Evolutionary conservation across 2,888 invertebrate species (phyloP).

Genomic region (Norana najaformis): DNA sequence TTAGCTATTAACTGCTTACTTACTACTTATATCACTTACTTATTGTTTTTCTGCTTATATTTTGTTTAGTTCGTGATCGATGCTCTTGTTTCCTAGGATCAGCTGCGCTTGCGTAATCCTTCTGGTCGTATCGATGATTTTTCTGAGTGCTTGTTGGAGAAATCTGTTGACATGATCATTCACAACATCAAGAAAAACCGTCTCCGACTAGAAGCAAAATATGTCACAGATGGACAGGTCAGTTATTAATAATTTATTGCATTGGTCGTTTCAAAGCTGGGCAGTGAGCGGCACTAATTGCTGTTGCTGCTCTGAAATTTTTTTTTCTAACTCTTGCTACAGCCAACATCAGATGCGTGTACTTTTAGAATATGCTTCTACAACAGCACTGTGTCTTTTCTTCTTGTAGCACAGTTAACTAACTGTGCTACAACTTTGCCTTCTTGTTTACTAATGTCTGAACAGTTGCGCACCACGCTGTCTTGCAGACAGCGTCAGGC

Average conservation of each 20-base stretch:
- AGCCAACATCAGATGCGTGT: neutral
- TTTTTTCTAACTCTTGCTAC: neutral
- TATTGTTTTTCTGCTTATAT: neutral
- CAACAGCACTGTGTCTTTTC: neutral
- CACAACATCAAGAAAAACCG: constrained; percentile 17
- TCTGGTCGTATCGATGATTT: neutral
- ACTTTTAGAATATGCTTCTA: neutral
- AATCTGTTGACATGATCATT: constrained; percentile 3
- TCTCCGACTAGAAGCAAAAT: constrained; percentile 49
- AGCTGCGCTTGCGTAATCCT: neutral
- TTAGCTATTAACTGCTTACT: neutral
- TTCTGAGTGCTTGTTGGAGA: neutral
- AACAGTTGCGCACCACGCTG: too few species aligned
- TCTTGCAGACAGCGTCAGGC: too few species aligned
- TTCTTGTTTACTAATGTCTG: too few species aligned
- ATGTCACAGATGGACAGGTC: constrained; percentile 64
- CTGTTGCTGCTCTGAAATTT: neutral
- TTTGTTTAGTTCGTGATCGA: neutral
- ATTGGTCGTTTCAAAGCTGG: neutral
- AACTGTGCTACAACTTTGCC: too few species aligned
- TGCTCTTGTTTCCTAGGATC: neutral
- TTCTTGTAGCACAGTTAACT: too few species aligned
- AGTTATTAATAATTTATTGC: neutral
- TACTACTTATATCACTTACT: neutral
- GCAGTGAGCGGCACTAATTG: neutral